Percentiles rank a stretch among this genome's conserved stretches.
Conservation (phyloP, 2,113 vertebrate genomes). For the Aepyceros melampus region DNA sequence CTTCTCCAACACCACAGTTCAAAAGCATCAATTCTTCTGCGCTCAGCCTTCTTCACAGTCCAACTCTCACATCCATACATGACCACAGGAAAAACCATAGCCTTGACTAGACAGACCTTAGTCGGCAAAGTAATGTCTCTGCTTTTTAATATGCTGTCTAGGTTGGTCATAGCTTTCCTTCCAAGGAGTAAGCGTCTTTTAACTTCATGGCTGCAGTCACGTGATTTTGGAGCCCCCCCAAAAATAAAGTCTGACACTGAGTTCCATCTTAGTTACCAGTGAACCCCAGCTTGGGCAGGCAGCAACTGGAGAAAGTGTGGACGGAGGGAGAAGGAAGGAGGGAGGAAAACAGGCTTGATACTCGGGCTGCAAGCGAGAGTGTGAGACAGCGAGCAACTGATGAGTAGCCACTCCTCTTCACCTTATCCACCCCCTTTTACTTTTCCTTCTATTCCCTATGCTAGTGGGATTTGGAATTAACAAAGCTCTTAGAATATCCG, state of each 20-base stretch:
- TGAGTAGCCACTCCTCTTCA: accelerated
- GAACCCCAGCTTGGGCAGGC: background rate
- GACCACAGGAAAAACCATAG: background rate
- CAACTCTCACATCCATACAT: background rate
- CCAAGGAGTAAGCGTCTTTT: no score
- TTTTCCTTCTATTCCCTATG: background rate
- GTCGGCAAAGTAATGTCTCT: background rate
- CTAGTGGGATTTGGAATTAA: background rate
- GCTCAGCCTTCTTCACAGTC: background rate
- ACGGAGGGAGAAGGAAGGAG: background rate
- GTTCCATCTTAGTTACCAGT: background rate
- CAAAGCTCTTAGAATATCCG: background rate
- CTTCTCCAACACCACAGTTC: background rate
- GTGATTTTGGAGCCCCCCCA: no score
- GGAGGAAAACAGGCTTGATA: background rate
- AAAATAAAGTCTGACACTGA: no score
- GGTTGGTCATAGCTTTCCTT: background rate
- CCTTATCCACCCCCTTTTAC: background rate
- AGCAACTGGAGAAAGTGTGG: background rate
- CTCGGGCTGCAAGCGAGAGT: background rate
- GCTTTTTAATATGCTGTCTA: background rate
- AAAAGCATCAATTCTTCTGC: background rate
- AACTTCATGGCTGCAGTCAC: no score
- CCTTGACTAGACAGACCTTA: background rate
- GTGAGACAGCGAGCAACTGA: background rate